Conservation (phyloP, 2,888 invertebrate species). For the Neoascia interrupta region DNA sequence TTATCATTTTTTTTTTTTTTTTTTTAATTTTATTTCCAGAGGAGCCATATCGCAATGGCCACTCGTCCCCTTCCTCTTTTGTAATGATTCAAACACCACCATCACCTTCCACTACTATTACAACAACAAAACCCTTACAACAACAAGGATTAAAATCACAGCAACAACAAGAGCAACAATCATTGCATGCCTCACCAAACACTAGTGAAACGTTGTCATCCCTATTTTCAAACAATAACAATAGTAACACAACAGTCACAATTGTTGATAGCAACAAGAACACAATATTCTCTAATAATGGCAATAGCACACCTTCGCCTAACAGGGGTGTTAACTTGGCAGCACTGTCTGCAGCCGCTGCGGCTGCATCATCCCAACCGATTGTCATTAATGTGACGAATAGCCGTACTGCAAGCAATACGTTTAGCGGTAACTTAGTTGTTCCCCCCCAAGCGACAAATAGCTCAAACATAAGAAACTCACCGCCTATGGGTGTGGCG, state of each 20-base stretch:
- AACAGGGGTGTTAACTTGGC: conserved; percentile 72
- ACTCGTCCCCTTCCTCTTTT: conserved; percentile 71
- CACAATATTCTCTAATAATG: conserved; percentile 34
- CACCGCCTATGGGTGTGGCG: conserved; percentile 56
- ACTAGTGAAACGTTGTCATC: conserved; percentile 54
- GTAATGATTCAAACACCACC: conserved; percentile 71
- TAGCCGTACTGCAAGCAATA: conserved; percentile 50
- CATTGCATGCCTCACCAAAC: conserved; percentile 50
- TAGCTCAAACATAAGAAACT: conserved; percentile 48
- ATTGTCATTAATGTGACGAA: conserved; percentile 68
- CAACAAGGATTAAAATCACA: conserved; percentile 69
- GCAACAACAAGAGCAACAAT: conserved; percentile 59
- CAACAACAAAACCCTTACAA: conserved; percentile 68
- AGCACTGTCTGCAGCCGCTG: conserved; percentile 67
- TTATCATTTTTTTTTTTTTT: conserved; percentile 67
- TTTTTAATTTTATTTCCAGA: conserved; percentile 73
- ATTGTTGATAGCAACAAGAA: conserved; percentile 65
- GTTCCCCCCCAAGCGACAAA: neutral
- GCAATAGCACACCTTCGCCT: conserved; percentile 16
- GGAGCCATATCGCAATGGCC: conserved; percentile 76
- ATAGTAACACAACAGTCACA: conserved; percentile 61
- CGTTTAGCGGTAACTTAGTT: conserved; percentile 42
- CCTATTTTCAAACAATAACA: conserved; percentile 55
- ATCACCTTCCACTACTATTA: conserved; percentile 61
- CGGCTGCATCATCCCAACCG: conserved; percentile 57